These are phyloP conservation scores for Aleiodes leptofemur DNA, from an alignment of 2,888 invertebrate species.

Conservation along the genomic window DNA sequence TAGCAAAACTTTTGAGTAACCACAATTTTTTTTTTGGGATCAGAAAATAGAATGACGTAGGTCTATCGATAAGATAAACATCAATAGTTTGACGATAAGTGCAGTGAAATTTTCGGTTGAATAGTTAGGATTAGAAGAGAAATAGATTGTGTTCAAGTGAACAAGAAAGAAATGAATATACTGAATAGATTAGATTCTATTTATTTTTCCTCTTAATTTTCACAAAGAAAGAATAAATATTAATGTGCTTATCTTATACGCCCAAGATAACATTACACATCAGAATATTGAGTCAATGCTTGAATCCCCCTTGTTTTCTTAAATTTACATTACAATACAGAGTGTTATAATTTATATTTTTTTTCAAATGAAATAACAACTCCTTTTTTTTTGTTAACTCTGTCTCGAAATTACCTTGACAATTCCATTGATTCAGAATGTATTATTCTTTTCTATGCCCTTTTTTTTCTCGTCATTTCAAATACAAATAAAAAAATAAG, in stretches of 20 bases:
- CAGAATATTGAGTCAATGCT: not conserved
- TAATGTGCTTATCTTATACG: not conserved
- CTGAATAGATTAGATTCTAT: not conserved
- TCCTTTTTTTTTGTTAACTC: not conserved
- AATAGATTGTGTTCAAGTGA: too few species aligned
- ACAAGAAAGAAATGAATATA: too few species aligned
- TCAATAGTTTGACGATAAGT: not conserved
- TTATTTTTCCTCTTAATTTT: slow-evolving; percentile 5
- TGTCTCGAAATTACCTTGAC: too few species aligned
- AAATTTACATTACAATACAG: not conserved
- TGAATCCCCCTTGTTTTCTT: not conserved
- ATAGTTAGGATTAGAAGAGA: too few species aligned
- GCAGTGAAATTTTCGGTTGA: too few species aligned
- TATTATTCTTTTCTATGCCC: too few species aligned
- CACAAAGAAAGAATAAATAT: slow-evolving; percentile 6
- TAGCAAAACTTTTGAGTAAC: slow-evolving; percentile 3
- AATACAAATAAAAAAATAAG: not conserved
- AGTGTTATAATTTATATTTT: slow-evolving; percentile 14
- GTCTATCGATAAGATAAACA: slow-evolving; percentile 3
- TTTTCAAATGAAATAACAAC: not conserved
- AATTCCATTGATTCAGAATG: too few species aligned
- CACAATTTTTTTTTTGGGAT: not conserved
- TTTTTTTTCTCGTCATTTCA: too few species aligned
- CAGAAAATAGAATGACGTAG: not conserved
- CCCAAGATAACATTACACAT: slow-evolving; percentile 12